phyloP scores from a whole-genome alignment of 1,140 invertebrate species.

The Hesperophylax magnus region DNA sequence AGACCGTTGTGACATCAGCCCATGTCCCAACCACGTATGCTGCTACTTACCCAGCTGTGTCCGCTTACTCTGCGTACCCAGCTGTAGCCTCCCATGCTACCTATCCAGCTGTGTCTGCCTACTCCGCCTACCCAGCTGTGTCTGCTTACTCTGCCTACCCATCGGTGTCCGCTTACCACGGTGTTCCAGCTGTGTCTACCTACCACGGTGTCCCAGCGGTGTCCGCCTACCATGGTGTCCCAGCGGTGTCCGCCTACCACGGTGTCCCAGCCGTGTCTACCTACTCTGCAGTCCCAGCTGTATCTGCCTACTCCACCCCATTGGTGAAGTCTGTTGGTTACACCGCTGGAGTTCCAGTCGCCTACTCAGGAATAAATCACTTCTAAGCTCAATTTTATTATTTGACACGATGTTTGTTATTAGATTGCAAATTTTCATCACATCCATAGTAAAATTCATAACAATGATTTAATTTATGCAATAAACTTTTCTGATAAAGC shows the following conservation, averaged over 20 bases:
- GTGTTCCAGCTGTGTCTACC: slow-evolving; percentile 63
- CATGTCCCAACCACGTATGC: neutral
- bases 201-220: slow-evolving; percentile 62
- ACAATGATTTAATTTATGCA: too few relatives aligned
- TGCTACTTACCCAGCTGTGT: too few relatives aligned
- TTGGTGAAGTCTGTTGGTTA: slow-evolving; percentile 40
- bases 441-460: too few relatives aligned
- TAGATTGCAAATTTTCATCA: too few relatives aligned
- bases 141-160: slow-evolving; percentile 48
- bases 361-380: neutral
- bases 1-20: too few relatives aligned
- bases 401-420: too few relatives aligned
- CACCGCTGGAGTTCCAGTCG: slow-evolving; percentile 51
- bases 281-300: slow-evolving; percentile 41
- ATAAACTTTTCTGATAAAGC: too few relatives aligned
- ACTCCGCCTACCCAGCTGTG: slow-evolving; percentile 30
- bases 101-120: slow-evolving; percentile 7
- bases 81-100: neutral
- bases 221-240: slow-evolving; percentile 43
- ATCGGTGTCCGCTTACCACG: slow-evolving; percentile 50
- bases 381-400: too few relatives aligned
- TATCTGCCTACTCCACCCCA: slow-evolving; percentile 32
- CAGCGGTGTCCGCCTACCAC: neutral
- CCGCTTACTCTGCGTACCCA: slow-evolving; percentile 55
- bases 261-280: slow-evolving; percentile 18